A percentile compares a stretch with the other conserved stretches of the same genome.
Evolutionary conservation across 2,113 vertebrate genomes (phyloP).

Genomic region (Mus pahari): DNA sequence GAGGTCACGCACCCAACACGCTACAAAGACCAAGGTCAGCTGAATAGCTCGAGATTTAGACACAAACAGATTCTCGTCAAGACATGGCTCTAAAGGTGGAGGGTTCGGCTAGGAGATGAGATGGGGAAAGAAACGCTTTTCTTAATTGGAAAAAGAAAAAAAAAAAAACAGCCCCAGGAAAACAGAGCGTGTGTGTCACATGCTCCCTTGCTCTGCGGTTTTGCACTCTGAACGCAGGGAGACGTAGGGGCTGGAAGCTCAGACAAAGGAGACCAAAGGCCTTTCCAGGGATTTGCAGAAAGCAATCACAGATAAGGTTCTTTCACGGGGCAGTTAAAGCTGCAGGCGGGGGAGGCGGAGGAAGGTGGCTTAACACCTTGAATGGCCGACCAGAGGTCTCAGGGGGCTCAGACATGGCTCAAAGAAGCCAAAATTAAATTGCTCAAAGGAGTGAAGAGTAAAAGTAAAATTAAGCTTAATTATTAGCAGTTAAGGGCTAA

Average conservation of each 20-base stretch:
- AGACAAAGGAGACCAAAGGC: conserved; percentile 69
- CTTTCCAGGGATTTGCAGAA: conserved; percentile 74
- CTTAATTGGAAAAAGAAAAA: conserved; percentile 62
- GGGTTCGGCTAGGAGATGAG: conserved; percentile 31
- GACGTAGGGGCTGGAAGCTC: not conserved
- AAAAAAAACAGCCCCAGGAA: not conserved
- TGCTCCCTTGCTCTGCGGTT: not conserved
- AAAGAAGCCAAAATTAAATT: conserved; percentile 62
- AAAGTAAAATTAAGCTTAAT: conserved; percentile 70
- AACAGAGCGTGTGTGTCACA: fast-evolving
- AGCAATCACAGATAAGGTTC: conserved; percentile 80
- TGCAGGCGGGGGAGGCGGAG: not conserved
- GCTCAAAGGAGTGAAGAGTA: conserved; percentile 45
- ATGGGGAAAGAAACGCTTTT: conserved; percentile 48
- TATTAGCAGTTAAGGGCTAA: conserved; percentile 64
- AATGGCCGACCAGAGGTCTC: conserved; percentile 55
- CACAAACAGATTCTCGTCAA: conserved; percentile 20
- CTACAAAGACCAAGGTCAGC: conserved; percentile 41
- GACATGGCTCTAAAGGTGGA: conserved; percentile 46
- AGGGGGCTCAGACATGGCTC: conserved; percentile 13
- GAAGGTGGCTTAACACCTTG: not conserved
- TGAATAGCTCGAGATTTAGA: not conserved
- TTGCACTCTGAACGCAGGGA: conserved; percentile 9
- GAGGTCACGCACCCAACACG: not conserved
- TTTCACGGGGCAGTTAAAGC: conserved; percentile 47